phyloP scores from a whole-genome alignment of 2,113 vertebrate species.

The Emberiza fucata region DNA sequence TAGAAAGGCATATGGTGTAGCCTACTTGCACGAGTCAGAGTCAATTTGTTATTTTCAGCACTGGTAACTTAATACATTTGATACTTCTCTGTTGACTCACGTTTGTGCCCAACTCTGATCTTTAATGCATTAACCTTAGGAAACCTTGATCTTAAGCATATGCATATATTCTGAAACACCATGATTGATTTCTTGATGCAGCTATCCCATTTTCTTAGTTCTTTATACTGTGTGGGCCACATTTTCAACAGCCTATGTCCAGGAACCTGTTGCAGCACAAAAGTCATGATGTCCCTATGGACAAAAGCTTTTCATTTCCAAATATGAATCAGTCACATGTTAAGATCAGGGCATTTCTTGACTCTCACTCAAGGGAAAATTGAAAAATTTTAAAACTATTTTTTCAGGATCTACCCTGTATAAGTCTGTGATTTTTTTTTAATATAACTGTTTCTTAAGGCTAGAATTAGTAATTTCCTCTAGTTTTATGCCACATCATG shows the following conservation, averaged over 20 bases:
- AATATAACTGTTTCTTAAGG: not conserved
- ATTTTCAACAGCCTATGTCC: not conserved
- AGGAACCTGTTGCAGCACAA: not conserved
- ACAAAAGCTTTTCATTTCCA: not conserved
- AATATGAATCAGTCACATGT: not conserved
- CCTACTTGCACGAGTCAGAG: not conserved
- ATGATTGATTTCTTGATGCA: not conserved
- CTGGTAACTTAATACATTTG: not conserved
- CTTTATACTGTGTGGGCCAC: not conserved
- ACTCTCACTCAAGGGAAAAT: not conserved
- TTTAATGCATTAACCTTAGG: not conserved
- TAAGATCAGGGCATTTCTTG: not conserved
- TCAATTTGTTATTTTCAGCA: constrained; percentile 6
- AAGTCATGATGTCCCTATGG: not conserved
- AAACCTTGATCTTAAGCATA: not conserved
- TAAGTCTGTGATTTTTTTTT: not conserved
- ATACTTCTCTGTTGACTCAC: not conserved
- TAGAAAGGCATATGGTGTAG: not conserved
- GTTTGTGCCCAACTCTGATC: not conserved
- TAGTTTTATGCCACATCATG: not conserved
- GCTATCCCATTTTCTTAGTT: not conserved
- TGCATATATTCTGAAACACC: not conserved
- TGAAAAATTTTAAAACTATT: not conserved
- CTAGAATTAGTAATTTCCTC: not conserved
- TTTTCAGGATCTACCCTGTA: not conserved